Percentiles rank a stretch among this genome's conserved stretches.
phyloP scores from a whole-genome alignment of 92 coral and sea anemone species.

The Zoanthus gigantus region DNA sequence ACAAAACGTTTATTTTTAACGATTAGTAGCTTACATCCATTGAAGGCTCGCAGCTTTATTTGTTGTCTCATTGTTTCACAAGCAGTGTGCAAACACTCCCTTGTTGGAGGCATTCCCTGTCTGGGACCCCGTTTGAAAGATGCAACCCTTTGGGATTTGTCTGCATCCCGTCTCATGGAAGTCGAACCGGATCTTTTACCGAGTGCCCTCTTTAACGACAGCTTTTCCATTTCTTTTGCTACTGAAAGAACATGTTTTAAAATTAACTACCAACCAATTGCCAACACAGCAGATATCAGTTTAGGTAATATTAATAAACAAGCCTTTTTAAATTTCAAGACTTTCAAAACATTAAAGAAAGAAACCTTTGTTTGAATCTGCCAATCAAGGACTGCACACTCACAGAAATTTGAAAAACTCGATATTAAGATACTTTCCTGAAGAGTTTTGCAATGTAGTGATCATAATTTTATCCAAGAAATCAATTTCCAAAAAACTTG shows the following conservation, averaged over 20 bases:
- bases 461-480: too few species aligned
- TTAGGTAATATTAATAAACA: too few species aligned
- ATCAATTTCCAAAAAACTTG: too few species aligned
- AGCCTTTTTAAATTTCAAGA: too few species aligned
- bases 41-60: conserved; percentile 86
- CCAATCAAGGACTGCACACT: too few species aligned
- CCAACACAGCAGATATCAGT: neutral
- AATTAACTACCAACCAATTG: neutral
- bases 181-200: conserved; percentile 70
- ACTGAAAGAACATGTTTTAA: conserved; percentile 33
- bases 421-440: too few species aligned
- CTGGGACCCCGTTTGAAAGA: conserved; percentile 74
- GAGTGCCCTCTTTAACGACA: conserved; percentile 59
- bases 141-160: conserved; percentile 47
- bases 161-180: conserved; percentile 66
- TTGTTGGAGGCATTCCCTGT: conserved; percentile 54
- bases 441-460: too few species aligned
- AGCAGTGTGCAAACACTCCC: conserved; percentile 88
- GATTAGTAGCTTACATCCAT: conserved; percentile 86
- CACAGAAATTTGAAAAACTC: too few species aligned
- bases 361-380: too few species aligned
- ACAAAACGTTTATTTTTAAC: neutral
- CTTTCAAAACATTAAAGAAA: too few species aligned
- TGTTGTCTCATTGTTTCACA: conserved; percentile 96
- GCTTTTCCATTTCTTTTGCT: conserved; percentile 81